Evolutionary conservation across 1,140 invertebrate species (phyloP), one percentile per base, ranked within the genome.

Genomic region (Agrilus planipennis): DNA sequence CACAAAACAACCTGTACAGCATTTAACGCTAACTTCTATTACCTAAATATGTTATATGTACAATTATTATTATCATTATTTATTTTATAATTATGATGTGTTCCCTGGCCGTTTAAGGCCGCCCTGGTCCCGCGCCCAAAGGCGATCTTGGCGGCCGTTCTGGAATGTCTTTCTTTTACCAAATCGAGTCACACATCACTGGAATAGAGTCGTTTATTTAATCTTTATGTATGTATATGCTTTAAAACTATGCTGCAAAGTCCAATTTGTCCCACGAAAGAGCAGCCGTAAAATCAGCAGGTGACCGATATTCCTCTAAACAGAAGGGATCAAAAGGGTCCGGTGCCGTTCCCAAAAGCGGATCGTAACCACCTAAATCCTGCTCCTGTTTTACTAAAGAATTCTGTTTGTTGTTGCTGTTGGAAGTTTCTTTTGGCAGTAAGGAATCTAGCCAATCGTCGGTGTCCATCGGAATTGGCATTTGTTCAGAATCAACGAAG

Each of bases 401-500:
- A n/a, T n/a, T n/a, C 11, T 47, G 39, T 31, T 42, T 39, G 9
- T 34, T 54, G 44, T 9, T 52, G 51, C 21, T 27, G 17, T 51
- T 41, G 25, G 53, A 34, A 18, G 51, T 50, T 39, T 53, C 59
- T 12, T 43, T 61, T 14, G 67, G 68, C 60, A 81, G 70, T 25
- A 81, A 63, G 1, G 74, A 75, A 39, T 84, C 79, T 28, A 85
- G 57, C 81, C 81, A 84, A 48, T 75, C 73, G 47, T 84, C 80
- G 60, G 82, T 80, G 48, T 81, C 77, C 75, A 79, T 80, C 0
- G 71, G 65, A 53, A 73, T 67, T 14, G 46, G 21, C 19, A 47
- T 46, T 28, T 44, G 36, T 1, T 45, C 32, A 6, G 49, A 38
- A 16, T 52, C 50, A 27, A 28, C 44, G n/a, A n/a, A n/a, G 15